Conservation (phyloP, 2,797 vertebrate species). For the Danio albolineatus region DNA sequence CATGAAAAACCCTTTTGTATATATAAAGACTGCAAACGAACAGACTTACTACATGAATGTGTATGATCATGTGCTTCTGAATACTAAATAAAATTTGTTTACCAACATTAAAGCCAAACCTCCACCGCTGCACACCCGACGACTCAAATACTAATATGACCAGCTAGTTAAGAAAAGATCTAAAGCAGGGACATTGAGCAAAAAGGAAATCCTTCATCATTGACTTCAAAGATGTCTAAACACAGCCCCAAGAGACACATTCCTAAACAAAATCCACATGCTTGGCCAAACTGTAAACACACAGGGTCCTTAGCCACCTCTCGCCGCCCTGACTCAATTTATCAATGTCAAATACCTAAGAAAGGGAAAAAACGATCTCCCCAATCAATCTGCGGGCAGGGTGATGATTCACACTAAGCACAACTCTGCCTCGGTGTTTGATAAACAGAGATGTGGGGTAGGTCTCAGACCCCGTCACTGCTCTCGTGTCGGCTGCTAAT, state of each 20-base stretch:
- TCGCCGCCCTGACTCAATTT: slow-evolving; percentile 33
- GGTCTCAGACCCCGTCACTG: slow-evolving; percentile 20
- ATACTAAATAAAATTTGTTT: not conserved
- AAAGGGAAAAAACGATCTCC: slow-evolving; percentile 8
- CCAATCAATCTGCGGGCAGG: slow-evolving; percentile 31
- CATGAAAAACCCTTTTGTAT: too few species aligned
- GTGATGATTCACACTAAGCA: slow-evolving; percentile 46
- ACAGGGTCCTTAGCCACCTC: slow-evolving; percentile 13
- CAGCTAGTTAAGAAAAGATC: not conserved
- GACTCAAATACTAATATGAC: not conserved
- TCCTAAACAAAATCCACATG: slow-evolving; percentile 35
- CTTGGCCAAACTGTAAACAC: slow-evolving; percentile 40
- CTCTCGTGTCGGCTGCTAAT: slow-evolving; percentile 51
- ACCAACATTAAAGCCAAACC: not conserved
- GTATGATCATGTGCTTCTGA: not conserved
- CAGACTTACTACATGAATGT: not conserved
- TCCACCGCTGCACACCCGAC: not conserved
- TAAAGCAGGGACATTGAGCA: not conserved
- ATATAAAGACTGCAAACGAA: not conserved
- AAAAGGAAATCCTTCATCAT: slow-evolving; percentile 2
- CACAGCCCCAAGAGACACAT: slow-evolving; percentile 18
- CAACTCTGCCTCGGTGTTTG: slow-evolving; percentile 29
- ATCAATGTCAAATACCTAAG: slow-evolving; percentile 45
- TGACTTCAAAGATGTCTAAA: slow-evolving; percentile 18
- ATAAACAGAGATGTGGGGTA: slow-evolving; percentile 40